These are phyloP conservation scores for Tachina lurida DNA, from an alignment of 2,888 invertebrate species.

Conservation along the genomic window DNA sequence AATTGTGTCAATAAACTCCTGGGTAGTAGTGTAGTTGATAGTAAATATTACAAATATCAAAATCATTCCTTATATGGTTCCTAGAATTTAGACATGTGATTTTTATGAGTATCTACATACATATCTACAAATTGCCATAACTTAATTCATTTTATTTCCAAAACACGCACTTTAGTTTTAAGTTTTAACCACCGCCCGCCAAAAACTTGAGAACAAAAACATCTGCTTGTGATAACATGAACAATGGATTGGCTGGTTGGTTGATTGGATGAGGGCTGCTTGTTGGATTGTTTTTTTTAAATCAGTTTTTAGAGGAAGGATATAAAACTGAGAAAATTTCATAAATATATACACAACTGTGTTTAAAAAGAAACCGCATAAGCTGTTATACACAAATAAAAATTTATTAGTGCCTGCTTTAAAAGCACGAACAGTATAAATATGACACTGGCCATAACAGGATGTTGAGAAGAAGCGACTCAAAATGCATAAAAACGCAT, in stretches of 20 bases:
- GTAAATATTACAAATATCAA: too few relatives aligned
- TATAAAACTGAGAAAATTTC: neutral
- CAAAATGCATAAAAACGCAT: neutral
- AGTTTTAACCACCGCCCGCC: neutral
- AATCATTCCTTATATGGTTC: too few relatives aligned
- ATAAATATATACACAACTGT: neutral
- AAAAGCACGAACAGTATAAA: neutral
- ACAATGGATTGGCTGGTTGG: neutral
- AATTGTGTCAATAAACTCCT: too few relatives aligned
- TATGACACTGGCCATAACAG: slow-evolving; percentile 49
- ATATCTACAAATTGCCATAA: neutral
- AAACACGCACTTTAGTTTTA: neutral
- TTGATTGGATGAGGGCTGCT: neutral
- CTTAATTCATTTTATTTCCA: slow-evolving; percentile 18
- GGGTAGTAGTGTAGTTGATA: too few relatives aligned
- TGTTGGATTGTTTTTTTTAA: slow-evolving; percentile 8
- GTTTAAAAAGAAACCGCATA: neutral
- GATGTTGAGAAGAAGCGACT: slow-evolving; percentile 32
- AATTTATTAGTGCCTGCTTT: neutral
- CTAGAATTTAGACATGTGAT: too few relatives aligned
- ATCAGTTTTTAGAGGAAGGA: slow-evolving; percentile 29
- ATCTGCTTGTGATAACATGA: slow-evolving; percentile 41
- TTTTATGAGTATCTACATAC: neutral
- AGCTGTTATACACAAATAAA: neutral
- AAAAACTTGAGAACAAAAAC: slow-evolving; percentile 42